Percentiles rank a stretch among this genome's conserved stretches.
Evolutionary conservation across 37 sponge, comb jelly and placozoan species (phyloP).

Genomic region (Lycopodina hypogea): DNA sequence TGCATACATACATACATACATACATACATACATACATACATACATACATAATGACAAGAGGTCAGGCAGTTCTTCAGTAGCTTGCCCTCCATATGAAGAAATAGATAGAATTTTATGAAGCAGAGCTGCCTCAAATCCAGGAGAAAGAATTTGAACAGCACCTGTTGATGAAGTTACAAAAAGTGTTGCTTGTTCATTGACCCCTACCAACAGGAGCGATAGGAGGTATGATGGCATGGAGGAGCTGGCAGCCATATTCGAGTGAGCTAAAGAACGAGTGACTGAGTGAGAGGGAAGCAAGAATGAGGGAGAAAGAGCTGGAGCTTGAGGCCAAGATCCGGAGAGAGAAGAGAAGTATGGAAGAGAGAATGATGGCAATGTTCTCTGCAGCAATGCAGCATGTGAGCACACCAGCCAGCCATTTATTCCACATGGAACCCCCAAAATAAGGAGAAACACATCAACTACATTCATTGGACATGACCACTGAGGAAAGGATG

Average conservation of each 20-base stretch:
- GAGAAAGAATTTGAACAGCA: too few relatives aligned
- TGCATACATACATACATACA: too few relatives aligned
- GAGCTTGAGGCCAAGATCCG: not conserved
- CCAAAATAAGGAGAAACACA: constrained; percentile 29
- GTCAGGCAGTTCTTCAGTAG: too few relatives aligned
- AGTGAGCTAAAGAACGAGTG: not conserved
- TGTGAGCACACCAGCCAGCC: constrained; percentile 12
- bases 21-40: too few relatives aligned
- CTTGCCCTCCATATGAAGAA: too few relatives aligned
- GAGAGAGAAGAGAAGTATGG: not conserved
- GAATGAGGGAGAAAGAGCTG: not conserved
- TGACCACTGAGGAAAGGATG: not conserved
- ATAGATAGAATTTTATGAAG: too few relatives aligned
- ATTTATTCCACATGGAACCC: constrained; percentile 13
- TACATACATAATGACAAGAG: too few relatives aligned
- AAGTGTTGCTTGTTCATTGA: too few relatives aligned
- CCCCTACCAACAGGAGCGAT: too few relatives aligned
- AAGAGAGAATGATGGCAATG: constrained; percentile 30
- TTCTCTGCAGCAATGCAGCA: constrained; percentile 29
- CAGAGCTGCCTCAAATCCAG: too few relatives aligned
- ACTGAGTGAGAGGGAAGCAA: not conserved
- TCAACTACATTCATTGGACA: not conserved
- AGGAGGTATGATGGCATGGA: too few relatives aligned
- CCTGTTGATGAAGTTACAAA: too few relatives aligned
- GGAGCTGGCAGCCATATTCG: not conserved